Conservation (phyloP, 1,140 invertebrate genomes). For the Hetaerina americana region DNA sequence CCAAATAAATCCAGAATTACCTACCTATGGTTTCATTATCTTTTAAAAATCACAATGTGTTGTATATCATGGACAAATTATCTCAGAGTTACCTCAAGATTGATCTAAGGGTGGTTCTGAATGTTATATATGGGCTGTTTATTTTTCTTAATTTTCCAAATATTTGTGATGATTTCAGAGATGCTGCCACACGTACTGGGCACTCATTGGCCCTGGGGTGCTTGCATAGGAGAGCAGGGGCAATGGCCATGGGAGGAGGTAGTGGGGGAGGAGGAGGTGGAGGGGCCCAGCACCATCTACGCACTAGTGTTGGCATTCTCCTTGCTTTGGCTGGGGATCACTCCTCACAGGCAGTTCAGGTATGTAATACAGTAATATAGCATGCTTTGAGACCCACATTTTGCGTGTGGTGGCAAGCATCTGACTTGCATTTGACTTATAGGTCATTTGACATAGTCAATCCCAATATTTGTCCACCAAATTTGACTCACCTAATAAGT, state of each 20-base stretch:
- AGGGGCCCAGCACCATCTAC: conserved; percentile 83
- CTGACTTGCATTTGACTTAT: not conserved
- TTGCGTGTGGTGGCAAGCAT: not conserved
- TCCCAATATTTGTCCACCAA: too few species aligned
- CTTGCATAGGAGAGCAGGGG: conserved; percentile 52
- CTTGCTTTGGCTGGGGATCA: conserved; percentile 88
- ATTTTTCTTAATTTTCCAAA: not conserved
- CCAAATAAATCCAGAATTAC: too few species aligned
- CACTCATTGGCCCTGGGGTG: conserved; percentile 87
- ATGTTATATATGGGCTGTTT: too few species aligned
- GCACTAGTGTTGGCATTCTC: conserved; percentile 85
- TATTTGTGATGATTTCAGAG: conserved; percentile 35
- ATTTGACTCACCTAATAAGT: too few species aligned
- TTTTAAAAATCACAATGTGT: too few species aligned
- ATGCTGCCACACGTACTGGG: conserved; percentile 78
- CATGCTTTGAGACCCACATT: conserved; percentile 4
- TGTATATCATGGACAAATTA: too few species aligned
- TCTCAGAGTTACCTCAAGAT: too few species aligned
- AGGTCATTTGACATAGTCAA: too few species aligned
- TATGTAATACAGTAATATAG: conserved; percentile 31
- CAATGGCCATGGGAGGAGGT: conserved; percentile 34
- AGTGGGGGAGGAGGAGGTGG: conserved; percentile 66
- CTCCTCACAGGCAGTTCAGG: conserved; percentile 78
- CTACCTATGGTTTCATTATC: too few species aligned
- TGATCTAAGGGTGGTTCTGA: too few species aligned